Base-by-base conservation (phyloP, 2,888 invertebrate species). In the Drosophila sordidula region DNA sequence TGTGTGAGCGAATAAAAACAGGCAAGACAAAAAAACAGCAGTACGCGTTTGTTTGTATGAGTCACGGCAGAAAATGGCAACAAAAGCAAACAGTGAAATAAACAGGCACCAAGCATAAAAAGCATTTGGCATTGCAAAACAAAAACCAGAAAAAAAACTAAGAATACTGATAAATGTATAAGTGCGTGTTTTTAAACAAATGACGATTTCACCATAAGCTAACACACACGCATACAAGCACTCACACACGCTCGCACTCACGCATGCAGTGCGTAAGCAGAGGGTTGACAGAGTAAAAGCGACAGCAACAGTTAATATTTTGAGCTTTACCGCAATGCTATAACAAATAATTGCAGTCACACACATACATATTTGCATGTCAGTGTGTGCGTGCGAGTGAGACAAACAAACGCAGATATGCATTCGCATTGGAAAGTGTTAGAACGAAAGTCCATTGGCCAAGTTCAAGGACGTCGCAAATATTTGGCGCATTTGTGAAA, bases 381-480 rank as follows among this genome's bases (percentile, higher is more conserved):
- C 25, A 14, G n/a, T 51, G 14, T 25, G 6, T 68, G 26, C 26
- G 18, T 66, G 36, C 12, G 39, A 25, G 46, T 26, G 47, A 3
- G 39, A 18, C 16, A 68, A 38, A 25, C 29, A 59, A 46, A 22
- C 1, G 18, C 26, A 47, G 47, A 36, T 61, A 52, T 39, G n/a
- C 22, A 34, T 39, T 47, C 29, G 45, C 18, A 42, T 50, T 34
- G 39, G 49, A 64, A 62, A 63, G 61, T 55, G 80, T 50, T 57
- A 68, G 75, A 70, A 59, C 39, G 51, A 74, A 74, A 82, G 78
- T 77, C 80, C 84, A 73, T 76, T 80, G 76, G 65, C 54, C 88
- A 90, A 89, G 90, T 90, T 89, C 85, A 84, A 82, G 90, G 90
- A 86, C 90, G 76, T 46, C 18, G 42, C 39, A 69, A 55, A 52